Evolutionary conservation across 2,888 invertebrate genomes (phyloP), one percentile per base, ranked within the genome.

Genomic region (Chironomus tentans): DNA sequence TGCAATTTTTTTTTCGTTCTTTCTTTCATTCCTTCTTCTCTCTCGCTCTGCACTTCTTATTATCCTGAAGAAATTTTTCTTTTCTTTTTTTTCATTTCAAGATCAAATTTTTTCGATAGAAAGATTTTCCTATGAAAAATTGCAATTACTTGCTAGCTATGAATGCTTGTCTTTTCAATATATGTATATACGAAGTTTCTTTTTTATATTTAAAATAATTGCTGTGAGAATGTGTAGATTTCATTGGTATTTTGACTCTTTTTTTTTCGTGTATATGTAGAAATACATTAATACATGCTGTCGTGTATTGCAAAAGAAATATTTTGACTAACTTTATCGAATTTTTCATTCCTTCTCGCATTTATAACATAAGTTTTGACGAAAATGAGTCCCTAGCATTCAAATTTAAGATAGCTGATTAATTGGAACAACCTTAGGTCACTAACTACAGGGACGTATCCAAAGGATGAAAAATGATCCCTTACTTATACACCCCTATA

Each of bases 171-270:
- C 18, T 56, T 56, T 56, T 56, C n/a, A 56, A 5, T 56, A 56
- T 15, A 56, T 56, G 18, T 15, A 56, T 56, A 15, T 15, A 18
- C 56, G 22, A 62, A 21, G 62, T 21, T 21, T 21, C 22, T 62
- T 62, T 71, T 71, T 15, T 70, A 22, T 62, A 56, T 62, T 72
- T 38, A 50, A 50, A 72, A 56, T 56, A 61, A 61, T 56, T 15
- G 38, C 21, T 18, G 28, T 61, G 62, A 72, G 62, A 72, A 72
- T 69, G 69, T 69, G 69, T 69, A 69, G 69, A 48, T 72, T 22
- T 21, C 62, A 62, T 62, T 62, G 62, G 62, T 62, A 62, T 62
- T 62, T 62, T 18, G 62, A 62, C 15, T 21, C 18, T 62, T 62
- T 62, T 62, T n/a, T 62, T 18, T 62, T 18, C 18, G 62, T 62